phyloP scores from a whole-genome alignment of 2,113 vertebrate species.

The Eurystomus gularis region DNA sequence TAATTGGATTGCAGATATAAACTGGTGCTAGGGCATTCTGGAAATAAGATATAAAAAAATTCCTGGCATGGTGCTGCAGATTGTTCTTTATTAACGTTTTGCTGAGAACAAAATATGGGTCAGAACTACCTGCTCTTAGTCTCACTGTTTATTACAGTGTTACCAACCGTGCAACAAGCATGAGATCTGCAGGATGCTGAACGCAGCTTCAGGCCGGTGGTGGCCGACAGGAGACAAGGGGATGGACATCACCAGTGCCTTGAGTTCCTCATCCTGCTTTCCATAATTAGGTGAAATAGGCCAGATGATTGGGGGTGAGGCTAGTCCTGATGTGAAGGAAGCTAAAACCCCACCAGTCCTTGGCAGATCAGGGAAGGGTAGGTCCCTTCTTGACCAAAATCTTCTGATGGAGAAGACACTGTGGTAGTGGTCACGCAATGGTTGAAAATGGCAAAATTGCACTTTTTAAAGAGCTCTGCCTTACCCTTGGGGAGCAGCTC shows the following conservation, averaged over 20 bases:
- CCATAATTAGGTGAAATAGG: neutral
- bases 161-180: neutral
- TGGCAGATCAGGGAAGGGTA: neutral
- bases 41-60: constrained; percentile 23
- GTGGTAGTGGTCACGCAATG: accelerated
- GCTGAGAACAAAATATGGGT: neutral
- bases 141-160: neutral
- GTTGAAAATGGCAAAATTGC: neutral
- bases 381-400: neutral
- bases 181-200: neutral
- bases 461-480: neutral
- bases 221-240: neutral
- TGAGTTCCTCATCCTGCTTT: neutral
- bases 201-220: neutral
- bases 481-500: neutral
- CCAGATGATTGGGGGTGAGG: neutral
- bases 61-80: neutral
- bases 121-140: neutral
- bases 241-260: neutral
- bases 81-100: constrained; percentile 30
- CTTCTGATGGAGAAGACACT: neutral
- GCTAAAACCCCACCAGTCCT: neutral
- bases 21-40: neutral
- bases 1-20: constrained; percentile 13
- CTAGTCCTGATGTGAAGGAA: neutral